Evolutionary conservation across 2,797 vertebrate species (phyloP).

Genomic region (Falco berigora): DNA sequence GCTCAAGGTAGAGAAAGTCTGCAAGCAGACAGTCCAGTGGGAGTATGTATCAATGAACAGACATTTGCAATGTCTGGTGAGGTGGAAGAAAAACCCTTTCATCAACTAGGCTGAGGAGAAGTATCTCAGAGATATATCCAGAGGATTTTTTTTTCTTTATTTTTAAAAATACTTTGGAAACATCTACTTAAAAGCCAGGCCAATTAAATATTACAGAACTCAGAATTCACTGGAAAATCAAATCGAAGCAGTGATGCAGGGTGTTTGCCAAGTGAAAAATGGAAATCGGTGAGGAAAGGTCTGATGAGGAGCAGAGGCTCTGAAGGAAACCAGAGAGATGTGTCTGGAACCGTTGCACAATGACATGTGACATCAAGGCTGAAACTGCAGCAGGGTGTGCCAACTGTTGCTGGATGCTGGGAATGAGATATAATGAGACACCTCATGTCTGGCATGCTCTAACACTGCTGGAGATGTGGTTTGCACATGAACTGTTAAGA

Average conservation of each 20-base stretch:
- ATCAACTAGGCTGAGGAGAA: background rate
- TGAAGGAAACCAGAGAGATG: background rate
- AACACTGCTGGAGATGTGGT: background rate
- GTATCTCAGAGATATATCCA: background rate
- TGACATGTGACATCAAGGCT: background rate
- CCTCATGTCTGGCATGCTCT: background rate
- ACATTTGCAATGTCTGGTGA: background rate
- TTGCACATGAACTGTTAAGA: background rate
- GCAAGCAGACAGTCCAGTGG: background rate
- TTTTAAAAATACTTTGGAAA: conserved; percentile 6
- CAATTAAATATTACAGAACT: background rate
- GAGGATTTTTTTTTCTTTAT: background rate
- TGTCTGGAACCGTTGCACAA: background rate
- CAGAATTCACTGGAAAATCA: conserved; percentile 19
- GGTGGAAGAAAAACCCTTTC: background rate
- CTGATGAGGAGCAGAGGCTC: background rate
- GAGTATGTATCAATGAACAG: background rate
- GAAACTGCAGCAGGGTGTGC: background rate
- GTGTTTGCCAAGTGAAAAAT: conserved; percentile 9
- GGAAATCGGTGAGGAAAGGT: background rate
- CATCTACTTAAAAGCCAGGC: background rate
- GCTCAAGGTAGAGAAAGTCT: background rate
- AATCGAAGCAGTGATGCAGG: background rate
- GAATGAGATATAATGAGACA: background rate
- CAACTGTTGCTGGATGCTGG: background rate